Evolutionary conservation across 2,888 invertebrate species (phyloP), one percentile per base, ranked within the genome.

Genomic region (Epistrophe eligans): DNA sequence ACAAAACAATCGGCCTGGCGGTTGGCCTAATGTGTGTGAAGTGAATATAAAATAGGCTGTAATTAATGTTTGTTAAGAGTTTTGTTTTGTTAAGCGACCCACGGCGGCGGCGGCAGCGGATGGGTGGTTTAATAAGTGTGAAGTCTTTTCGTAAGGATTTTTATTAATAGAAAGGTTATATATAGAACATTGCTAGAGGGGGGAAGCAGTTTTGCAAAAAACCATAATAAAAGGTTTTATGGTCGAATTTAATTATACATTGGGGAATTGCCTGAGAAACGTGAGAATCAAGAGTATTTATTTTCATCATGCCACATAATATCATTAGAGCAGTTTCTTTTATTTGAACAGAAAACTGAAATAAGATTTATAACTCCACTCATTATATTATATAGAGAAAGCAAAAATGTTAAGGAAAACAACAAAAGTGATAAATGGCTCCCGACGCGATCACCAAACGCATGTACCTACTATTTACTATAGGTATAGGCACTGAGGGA

Each of bases 21-120:
- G 52, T 57, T 11, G 43, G 17, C 45, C 71, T n/a, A 45, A 38
- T 40, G 28, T n/a, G 55, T 70, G 62, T 71, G 87, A 67, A 66
- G 66, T 79, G 87, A 79, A 87, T 87, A 87, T 52, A 71, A 87
- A 87, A 43, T 45, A 79, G 77, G 35, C 48, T 60, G 70, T 82
- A 87, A 87, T 82, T 79, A 82, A 87, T 87, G 82, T 79, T 82
- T 74, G 64, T 79, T 71, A 74, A 87, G 79, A 62, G 60, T 67
- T 73, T 67, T 72, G 45, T 66, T 24, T 35, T 55, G 19, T 50
- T 19, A 4, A 24, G 55, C 15, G 24, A 24, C 24, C 24, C 2
- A 24, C 24, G 40, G 11, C 7, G 10, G n/a, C n/a, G n/a, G n/a
- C n/a, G n/a, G n/a, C n/a, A n/a, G n/a, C n/a, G n/a, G n/a, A n/a